Evolutionary conservation across 1,140 invertebrate species (phyloP).

Genomic region (Drosophila kohkoa): DNA sequence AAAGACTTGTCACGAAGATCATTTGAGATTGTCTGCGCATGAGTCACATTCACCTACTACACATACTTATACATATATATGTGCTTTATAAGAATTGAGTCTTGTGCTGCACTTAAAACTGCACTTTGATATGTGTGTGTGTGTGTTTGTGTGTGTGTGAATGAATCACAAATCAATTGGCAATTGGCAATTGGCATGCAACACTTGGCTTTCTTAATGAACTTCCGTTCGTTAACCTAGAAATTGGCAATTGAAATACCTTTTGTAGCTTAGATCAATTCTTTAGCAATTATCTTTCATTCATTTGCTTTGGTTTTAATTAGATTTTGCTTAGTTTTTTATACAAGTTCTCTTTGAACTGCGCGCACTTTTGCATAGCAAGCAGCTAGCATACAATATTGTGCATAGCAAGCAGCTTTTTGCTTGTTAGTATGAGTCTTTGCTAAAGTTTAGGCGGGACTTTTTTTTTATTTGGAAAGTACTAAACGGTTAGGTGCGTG

Average conservation of each 20-base stretch:
- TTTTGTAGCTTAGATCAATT: background rate
- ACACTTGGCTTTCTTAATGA: background rate
- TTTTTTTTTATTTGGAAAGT: too few relatives aligned
- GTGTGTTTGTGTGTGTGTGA: background rate
- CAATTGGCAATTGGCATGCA: background rate
- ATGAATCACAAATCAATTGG: slow-evolving; percentile 26
- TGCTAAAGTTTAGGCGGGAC: background rate
- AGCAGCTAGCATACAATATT: background rate
- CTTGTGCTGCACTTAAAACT: background rate
- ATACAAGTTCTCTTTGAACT: background rate
- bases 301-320: background rate
- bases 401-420: background rate
- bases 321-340: background rate
- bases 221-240: background rate
- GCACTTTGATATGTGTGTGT: background rate
- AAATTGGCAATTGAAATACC: background rate
- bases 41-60: background rate
- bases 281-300: background rate
- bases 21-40: slow-evolving; percentile 11
- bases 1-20: slow-evolving; percentile 21
- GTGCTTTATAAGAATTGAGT: background rate
- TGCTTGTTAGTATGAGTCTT: background rate
- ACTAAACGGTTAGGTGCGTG: slow-evolving; percentile 23
- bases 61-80: background rate
- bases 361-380: background rate